phyloP scores from a whole-genome alignment of 1,140 invertebrate species.

The Caenorhabditis brenneri region DNA sequence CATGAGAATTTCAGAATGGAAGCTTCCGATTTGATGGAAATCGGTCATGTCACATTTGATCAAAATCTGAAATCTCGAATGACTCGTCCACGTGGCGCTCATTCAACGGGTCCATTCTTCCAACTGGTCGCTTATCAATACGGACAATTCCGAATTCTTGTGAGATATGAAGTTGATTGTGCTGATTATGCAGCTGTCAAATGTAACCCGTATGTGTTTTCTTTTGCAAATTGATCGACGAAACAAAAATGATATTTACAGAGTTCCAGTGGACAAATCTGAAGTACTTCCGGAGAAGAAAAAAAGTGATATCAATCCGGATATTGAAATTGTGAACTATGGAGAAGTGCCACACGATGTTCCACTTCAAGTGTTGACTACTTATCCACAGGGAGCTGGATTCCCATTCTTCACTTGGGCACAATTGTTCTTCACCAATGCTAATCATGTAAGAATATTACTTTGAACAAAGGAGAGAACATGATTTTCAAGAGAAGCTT shows the following conservation, averaged over 20 bases:
- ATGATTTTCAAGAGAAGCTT: no score
- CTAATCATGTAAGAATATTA: conserved; percentile 59
- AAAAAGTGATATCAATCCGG: conserved; percentile 50
- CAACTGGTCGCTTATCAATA: conserved; percentile 70
- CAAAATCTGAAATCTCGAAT: conserved; percentile 68
- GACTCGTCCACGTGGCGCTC: conserved; percentile 65
- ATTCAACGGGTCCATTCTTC: conserved; percentile 69
- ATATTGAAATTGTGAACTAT: conserved; percentile 61
- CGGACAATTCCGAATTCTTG: conserved; percentile 68
- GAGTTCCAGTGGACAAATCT: conserved; percentile 58
- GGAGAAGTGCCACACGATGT: conserved; percentile 63
- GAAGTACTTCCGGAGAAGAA: conserved; percentile 65
- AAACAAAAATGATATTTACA: conserved; percentile 25
- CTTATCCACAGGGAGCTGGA: conserved; percentile 69
- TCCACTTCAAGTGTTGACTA: conserved; percentile 68
- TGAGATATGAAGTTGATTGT: conserved; percentile 68
- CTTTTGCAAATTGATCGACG: background rate
- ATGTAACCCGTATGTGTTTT: conserved; percentile 51
- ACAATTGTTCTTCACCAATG: conserved; percentile 67
- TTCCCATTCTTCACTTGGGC: conserved; percentile 71
- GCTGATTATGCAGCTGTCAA: conserved; percentile 66
- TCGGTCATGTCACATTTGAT: conserved; percentile 67
- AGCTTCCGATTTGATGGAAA: conserved; percentile 70
- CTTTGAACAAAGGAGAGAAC: no score
- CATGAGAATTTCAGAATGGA: conserved; percentile 64